Evolutionary conservation across 2,797 vertebrate genomes (phyloP).

Genomic region (Graptemys geographica): DNA sequence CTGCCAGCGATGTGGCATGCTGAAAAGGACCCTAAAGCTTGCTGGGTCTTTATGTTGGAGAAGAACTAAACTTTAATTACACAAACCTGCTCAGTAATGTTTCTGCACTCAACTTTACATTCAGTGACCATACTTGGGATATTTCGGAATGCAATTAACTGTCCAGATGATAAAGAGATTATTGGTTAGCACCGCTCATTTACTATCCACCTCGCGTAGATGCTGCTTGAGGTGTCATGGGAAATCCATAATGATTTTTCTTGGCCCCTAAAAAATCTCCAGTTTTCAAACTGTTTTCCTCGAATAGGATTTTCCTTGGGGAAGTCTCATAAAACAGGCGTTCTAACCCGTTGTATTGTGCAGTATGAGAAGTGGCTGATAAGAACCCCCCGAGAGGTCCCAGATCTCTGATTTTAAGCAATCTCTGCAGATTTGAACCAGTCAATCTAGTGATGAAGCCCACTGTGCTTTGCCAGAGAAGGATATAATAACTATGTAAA

Average conservation of each 20-base stretch:
- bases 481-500: neutral
- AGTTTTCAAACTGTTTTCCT: neutral
- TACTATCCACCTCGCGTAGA: slow-evolving; percentile 19
- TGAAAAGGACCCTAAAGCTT: neutral
- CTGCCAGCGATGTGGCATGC: neutral
- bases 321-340: neutral
- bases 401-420: slow-evolving; percentile 1
- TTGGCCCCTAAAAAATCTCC: neutral
- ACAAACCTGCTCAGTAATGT: slow-evolving; percentile 39
- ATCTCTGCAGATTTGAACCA: slow-evolving; percentile 14
- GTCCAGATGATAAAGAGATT: slow-evolving; percentile 47
- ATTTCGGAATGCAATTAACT: slow-evolving; percentile 60
- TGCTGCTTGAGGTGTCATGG: neutral
- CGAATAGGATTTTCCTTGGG: neutral
- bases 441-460: slow-evolving; percentile 20
- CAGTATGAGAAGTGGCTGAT: neutral
- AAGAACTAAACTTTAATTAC: slow-evolving; percentile 60
- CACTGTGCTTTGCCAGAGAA: neutral
- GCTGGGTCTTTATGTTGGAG: slow-evolving; percentile 17
- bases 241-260: neutral
- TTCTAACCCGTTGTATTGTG: neutral
- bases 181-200: slow-evolving; percentile 59
- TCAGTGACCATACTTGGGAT: slow-evolving; percentile 43
- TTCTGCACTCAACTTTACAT: slow-evolving; percentile 46
- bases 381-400: slow-evolving; percentile 4